These are phyloP conservation scores for Macroramphosus scolopax DNA, from an alignment of 2,797 vertebrate genomes.

Conservation along the genomic window DNA sequence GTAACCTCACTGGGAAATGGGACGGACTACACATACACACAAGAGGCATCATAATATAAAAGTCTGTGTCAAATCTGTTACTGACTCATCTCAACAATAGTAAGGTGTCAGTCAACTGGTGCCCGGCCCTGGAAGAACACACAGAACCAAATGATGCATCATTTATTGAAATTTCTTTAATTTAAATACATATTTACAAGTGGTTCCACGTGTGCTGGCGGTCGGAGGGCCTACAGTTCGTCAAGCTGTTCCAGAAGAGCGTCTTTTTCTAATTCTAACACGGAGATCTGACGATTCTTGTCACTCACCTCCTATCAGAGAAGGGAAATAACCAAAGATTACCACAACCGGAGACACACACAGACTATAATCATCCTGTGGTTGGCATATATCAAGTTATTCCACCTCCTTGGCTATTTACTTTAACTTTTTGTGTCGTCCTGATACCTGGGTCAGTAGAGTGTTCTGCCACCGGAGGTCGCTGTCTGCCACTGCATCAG, in stretches of 20 bases:
- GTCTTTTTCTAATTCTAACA: conserved; percentile 68
- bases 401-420: no score
- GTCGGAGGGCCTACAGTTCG: conserved; percentile 50
- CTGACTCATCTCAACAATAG: no score
- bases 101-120: no score
- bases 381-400: no score
- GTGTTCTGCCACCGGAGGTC: conserved; percentile 75
- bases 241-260: conserved; percentile 62
- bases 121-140: conserved; percentile 6
- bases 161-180: conserved; percentile 35
- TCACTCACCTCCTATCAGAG: conserved; percentile 66
- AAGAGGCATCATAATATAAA: no score
- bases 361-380: no score
- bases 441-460: conserved; percentile 68
- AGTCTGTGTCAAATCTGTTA: no score
- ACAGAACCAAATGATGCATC: conserved; percentile 1
- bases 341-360: neutral
- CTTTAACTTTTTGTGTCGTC: no score
- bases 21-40: no score
- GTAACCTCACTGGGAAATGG: no score
- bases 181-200: conserved; percentile 72
- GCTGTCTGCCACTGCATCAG: conserved; percentile 54
- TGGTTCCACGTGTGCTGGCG: neutral
- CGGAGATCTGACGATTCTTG: conserved; percentile 72
- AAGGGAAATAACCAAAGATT: neutral